phyloP scores from a whole-genome alignment of 2,113 vertebrate genomes.

The Perca fluviatilis region DNA sequence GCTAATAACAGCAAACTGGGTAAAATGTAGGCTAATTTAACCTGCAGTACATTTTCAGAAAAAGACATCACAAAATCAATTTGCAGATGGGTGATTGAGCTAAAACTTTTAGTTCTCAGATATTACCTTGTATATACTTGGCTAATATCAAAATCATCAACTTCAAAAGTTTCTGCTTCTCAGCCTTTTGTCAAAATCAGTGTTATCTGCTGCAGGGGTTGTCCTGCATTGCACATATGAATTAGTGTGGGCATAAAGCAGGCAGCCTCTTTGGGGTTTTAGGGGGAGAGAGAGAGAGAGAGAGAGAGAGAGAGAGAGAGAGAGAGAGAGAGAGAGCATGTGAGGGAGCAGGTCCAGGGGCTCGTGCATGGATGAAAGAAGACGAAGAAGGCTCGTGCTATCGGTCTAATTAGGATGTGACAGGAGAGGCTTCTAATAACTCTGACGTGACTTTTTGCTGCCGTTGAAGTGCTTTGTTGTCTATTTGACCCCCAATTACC shows the following conservation, averaged over 20 bases:
- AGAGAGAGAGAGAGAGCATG: background rate
- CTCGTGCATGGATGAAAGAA: constrained; percentile 51
- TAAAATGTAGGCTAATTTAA: background rate
- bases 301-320: too few species aligned
- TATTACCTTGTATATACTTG: background rate
- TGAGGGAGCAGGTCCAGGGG: constrained; percentile 21
- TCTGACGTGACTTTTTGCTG: constrained; percentile 59
- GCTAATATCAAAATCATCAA: background rate
- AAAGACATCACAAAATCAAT: background rate
- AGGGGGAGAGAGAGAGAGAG: too few species aligned
- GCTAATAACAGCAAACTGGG: background rate
- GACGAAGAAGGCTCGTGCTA: constrained; percentile 28
- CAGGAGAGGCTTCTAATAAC: constrained; percentile 12
- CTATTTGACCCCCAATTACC: constrained; percentile 52
- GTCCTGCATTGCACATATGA: background rate
- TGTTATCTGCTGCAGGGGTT: constrained; percentile 19
- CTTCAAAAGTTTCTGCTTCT: background rate
- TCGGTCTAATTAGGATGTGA: constrained; percentile 65
- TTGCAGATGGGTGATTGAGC: background rate
- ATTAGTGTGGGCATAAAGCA: background rate
- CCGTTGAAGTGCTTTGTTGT: constrained; percentile 39
- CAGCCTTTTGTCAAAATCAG: background rate
- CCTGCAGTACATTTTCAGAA: background rate
- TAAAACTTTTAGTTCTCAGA: background rate
- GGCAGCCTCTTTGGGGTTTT: background rate